Percentiles rank a stretch among this genome's conserved stretches.
Evolutionary conservation across 2,888 invertebrate genomes (phyloP).

Genomic region (Tetranychus truncatus): DNA sequence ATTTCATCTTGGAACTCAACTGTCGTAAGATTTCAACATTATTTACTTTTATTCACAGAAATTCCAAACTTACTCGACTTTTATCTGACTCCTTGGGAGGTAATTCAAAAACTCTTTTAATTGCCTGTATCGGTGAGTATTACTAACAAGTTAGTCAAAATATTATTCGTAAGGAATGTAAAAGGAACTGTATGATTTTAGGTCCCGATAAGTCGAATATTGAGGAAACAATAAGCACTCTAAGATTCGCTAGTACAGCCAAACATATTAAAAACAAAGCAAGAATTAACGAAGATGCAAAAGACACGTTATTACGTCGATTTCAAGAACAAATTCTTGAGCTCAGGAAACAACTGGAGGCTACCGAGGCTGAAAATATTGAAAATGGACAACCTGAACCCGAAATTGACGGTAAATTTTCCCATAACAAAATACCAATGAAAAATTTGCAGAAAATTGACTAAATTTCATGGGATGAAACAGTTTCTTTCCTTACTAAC

Average conservation of each 20-base stretch:
- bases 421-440: too few relatives aligned
- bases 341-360: conserved; percentile 63
- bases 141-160: not conserved
- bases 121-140: conserved; percentile 20
- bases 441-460: not conserved
- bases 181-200: conserved; percentile 13
- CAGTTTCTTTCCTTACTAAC: conserved; percentile 35
- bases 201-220: conserved; percentile 92
- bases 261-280: conserved; percentile 94
- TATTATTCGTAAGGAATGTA: not conserved
- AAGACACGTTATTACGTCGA: conserved; percentile 79
- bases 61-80: conserved; percentile 81
- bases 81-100: conserved; percentile 93
- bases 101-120: conserved; percentile 65
- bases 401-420: conserved; percentile 6
- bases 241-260: conserved; percentile 88
- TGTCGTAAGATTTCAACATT: not conserved
- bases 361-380: conserved; percentile 30
- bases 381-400: conserved; percentile 1
- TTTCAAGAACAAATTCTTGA: conserved; percentile 93
- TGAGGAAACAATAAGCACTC: conserved; percentile 88
- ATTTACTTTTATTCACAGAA: conserved; percentile 32
- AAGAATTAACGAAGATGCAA: conserved; percentile 88
- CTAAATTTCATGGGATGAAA: conserved; percentile 39
- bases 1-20: not conserved